Evolutionary conservation across 1,140 invertebrate species (phyloP).

Genomic region (Aphaenogaster ashmeadi): DNA sequence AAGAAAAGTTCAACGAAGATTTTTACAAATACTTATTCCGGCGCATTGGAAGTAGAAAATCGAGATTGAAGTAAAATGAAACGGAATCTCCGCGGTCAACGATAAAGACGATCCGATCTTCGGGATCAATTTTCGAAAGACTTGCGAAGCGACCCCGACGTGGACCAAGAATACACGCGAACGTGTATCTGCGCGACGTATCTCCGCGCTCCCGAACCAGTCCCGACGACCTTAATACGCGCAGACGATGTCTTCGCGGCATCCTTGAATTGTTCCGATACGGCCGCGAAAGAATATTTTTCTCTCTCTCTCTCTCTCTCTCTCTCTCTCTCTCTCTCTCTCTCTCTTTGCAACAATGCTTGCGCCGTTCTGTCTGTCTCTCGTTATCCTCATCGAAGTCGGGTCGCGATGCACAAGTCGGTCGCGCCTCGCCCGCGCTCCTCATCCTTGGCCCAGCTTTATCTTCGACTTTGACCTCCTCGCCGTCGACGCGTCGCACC

Average conservation of each 20-base stretch:
- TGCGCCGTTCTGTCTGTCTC: not conserved
- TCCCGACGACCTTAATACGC: conserved; percentile 60
- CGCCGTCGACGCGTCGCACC: conserved; percentile 5
- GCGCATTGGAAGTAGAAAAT: not conserved
- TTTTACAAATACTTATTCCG: not conserved
- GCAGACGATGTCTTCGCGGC: conserved; percentile 59
- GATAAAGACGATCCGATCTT: conserved; percentile 18
- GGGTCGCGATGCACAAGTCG: conserved; percentile 36
- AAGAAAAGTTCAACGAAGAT: not conserved
- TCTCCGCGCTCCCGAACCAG: conserved; percentile 55
- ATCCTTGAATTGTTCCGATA: conserved; percentile 64
- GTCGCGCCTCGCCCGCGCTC: conserved; percentile 24
- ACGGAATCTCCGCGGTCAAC: not conserved
- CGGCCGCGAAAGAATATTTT: conserved; percentile 10
- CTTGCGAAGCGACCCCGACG: conserved; percentile 17
- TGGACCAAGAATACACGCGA: conserved; percentile 19
- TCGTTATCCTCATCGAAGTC: conserved; percentile 16
- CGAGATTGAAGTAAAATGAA: not conserved
- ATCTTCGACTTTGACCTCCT: conserved; percentile 39
- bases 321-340: not conserved
- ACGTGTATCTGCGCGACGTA: conserved; percentile 43
- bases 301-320: not conserved
- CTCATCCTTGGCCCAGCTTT: conserved; percentile 60
- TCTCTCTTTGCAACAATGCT: conserved; percentile 4
- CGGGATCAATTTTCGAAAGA: conserved; percentile 35